Percentiles rank a stretch among this genome's conserved stretches.
These are phyloP conservation scores for Perognathus longimembris DNA, from an alignment of 2,113 vertebrate genomes.

Conservation along the genomic window DNA sequence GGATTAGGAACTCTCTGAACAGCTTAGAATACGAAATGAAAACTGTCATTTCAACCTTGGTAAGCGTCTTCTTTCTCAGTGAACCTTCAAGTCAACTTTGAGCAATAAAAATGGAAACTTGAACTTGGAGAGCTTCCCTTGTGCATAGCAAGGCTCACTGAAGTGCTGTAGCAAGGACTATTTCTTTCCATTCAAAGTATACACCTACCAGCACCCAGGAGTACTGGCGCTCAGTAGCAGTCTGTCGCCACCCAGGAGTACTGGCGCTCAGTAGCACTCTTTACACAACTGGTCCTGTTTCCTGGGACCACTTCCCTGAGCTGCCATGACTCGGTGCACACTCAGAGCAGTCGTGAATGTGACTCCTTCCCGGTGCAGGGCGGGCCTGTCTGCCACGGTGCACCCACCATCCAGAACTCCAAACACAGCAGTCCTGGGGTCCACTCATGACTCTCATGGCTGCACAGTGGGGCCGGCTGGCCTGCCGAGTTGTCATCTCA, in stretches of 20 bases:
- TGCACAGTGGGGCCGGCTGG: no score
- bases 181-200: not conserved
- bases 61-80: not conserved
- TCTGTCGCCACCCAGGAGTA: no score
- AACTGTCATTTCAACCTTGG: not conserved
- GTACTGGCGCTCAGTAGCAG: no score
- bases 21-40: not conserved
- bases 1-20: not conserved
- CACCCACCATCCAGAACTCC: no score
- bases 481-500: not conserved
- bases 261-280: no score
- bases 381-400: no score
- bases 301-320: not conserved
- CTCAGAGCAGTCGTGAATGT: fast-evolving
- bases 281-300: fast-evolving
- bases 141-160: not conserved
- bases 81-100: not conserved
- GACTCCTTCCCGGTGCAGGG: not conserved
- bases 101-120: not conserved
- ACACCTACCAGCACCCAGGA: fast-evolving
- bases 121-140: fast-evolving
- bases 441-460: no score
- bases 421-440: not conserved
- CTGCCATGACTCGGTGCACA: fast-evolving
- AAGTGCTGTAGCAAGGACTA: fast-evolving